phyloP scores from a whole-genome alignment of 2,888 invertebrate genomes.

The Agrochola lota region DNA sequence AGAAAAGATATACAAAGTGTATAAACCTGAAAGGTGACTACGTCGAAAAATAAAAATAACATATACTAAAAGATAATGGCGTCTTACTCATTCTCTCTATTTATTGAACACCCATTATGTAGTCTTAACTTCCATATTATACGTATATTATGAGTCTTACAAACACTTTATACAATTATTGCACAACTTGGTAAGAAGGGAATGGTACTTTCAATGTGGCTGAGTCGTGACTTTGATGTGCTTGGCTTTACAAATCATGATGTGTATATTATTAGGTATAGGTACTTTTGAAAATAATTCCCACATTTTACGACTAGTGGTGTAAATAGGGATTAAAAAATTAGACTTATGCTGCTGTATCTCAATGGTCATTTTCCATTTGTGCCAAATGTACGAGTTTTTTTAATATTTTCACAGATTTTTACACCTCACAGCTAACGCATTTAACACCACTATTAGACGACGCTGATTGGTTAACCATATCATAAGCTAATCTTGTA shows the following conservation, averaged over 20 bases:
- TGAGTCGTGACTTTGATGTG: slow-evolving; percentile 36
- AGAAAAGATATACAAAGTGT: no score
- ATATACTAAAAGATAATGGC: no score
- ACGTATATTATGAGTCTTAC: not conserved
- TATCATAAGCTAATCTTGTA: not conserved
- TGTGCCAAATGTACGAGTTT: not conserved
- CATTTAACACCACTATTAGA: not conserved
- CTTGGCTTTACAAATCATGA: not conserved
- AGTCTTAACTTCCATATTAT: not conserved
- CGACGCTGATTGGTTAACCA: not conserved
- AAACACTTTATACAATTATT: not conserved
- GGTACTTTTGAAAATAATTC: slow-evolving; percentile 3
- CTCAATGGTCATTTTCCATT: not conserved
- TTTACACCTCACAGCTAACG: not conserved
- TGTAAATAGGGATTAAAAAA: not conserved
- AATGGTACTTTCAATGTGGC: slow-evolving; percentile 22
- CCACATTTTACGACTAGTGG: not conserved
- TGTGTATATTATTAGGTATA: not conserved
- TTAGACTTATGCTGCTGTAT: not conserved
- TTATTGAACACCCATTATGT: no score
- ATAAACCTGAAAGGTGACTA: no score
- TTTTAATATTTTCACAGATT: not conserved
- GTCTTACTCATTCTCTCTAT: no score
- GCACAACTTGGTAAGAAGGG: slow-evolving; percentile 39
- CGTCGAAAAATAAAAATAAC: no score